Conservation (phyloP, 2,113 vertebrate genomes). For the Silurus glanis region DNA sequence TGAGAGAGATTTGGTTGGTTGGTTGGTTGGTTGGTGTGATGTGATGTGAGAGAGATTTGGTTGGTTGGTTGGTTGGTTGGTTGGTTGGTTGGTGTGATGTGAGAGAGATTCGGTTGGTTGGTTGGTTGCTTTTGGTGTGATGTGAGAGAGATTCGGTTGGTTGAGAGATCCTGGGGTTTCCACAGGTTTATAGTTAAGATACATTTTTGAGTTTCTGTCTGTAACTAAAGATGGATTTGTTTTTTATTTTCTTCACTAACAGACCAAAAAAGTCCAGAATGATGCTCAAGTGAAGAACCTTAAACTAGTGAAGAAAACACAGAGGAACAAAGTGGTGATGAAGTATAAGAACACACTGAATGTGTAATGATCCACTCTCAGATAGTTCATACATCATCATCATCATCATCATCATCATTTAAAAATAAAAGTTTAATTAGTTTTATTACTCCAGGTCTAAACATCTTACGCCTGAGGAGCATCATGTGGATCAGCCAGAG, state of each 20-base stretch:
- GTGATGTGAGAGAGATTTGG: too few relatives aligned
- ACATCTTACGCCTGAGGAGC: conserved; percentile 55
- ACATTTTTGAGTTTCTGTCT: not conserved
- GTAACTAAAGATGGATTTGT: not conserved
- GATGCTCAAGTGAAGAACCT: conserved; percentile 61
- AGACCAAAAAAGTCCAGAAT: conserved; percentile 66
- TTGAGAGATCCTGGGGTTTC: too few relatives aligned
- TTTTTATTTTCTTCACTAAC: not conserved
- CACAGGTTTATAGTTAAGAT: too few relatives aligned
- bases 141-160: too few relatives aligned
- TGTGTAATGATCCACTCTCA: conserved; percentile 53
- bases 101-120: too few relatives aligned
- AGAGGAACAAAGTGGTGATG: conserved; percentile 17
- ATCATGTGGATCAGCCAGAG: too few relatives aligned
- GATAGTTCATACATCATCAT: not conserved
- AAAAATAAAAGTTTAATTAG: not conserved
- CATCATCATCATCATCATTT: not conserved
- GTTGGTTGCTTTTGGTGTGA: too few relatives aligned
- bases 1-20: too few relatives aligned
- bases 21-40: too few relatives aligned
- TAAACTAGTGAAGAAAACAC: conserved; percentile 25
- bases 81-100: too few relatives aligned
- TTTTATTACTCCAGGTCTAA: conserved; percentile 50
- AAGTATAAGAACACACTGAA: conserved; percentile 53
- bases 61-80: too few relatives aligned